Percentiles rank a stretch among this genome's conserved stretches.
Evolutionary conservation across 2,888 invertebrate genomes (phyloP).

Genomic region (Tenthredo livida): DNA sequence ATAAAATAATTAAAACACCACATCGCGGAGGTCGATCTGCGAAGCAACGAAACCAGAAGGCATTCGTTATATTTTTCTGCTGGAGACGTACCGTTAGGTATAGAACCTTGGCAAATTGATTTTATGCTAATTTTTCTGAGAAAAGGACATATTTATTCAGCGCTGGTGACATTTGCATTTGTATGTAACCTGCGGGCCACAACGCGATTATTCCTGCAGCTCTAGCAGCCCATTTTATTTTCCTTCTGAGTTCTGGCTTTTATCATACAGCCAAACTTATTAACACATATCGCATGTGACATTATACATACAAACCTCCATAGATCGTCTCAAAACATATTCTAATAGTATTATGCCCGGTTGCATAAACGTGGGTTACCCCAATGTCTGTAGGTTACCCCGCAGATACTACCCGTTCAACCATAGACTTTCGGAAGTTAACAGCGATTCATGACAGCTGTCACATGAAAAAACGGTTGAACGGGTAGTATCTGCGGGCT

Average conservation of each 20-base stretch:
- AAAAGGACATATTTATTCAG: slow-evolving; percentile 45
- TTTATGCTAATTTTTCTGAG: slow-evolving; percentile 62
- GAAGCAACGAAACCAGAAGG: slow-evolving; percentile 16
- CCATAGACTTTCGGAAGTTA: no score
- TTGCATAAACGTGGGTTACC: no score
- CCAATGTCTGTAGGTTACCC: no score
- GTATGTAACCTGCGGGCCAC: slow-evolving; percentile 22
- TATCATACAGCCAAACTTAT: not conserved
- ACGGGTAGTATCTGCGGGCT: no score
- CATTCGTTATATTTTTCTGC: slow-evolving; percentile 28
- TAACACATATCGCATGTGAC: not conserved
- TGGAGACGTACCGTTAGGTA: slow-evolving; percentile 1
- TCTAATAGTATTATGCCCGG: no score
- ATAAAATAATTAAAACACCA: slow-evolving; percentile 14
- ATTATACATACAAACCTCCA: not conserved
- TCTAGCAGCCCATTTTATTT: not conserved
- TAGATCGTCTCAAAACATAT: not conserved
- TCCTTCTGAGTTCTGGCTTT: not conserved
- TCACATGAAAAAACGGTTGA: no score
- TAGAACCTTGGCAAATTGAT: slow-evolving; percentile 59
- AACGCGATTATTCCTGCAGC: not conserved
- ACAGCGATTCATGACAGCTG: no score
- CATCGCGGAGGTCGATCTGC: not conserved
- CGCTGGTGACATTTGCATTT: slow-evolving; percentile 43
- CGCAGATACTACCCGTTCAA: no score